Conservation (phyloP, 2,888 invertebrate genomes). For the Dioctria rufipes region DNA sequence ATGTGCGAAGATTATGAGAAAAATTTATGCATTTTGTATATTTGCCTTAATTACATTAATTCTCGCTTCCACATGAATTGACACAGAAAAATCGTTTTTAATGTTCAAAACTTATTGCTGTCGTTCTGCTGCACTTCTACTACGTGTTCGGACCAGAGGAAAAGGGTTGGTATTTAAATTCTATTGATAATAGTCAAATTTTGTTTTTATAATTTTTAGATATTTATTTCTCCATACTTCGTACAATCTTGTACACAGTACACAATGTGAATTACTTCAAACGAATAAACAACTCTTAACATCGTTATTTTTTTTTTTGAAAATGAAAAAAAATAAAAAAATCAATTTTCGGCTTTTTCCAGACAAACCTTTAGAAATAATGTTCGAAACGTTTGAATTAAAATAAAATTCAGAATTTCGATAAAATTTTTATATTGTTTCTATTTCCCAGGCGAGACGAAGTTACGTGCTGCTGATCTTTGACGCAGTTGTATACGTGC, state of each 20-base stretch:
- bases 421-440: not conserved
- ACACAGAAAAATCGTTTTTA: too few relatives aligned
- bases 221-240: constrained; percentile 53
- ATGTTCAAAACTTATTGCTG: too few relatives aligned
- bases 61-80: too few relatives aligned
- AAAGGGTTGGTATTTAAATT: too few relatives aligned
- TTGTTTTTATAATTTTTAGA: constrained; percentile 45
- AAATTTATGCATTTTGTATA: too few relatives aligned
- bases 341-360: constrained; percentile 44
- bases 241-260: constrained; percentile 53
- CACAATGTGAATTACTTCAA: constrained; percentile 37
- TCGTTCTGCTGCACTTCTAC: too few relatives aligned
- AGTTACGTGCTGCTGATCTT: too few relatives aligned
- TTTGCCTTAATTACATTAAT: too few relatives aligned
- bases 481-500: too few relatives aligned
- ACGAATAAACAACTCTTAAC: constrained; percentile 36
- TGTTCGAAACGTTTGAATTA: not conserved
- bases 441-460: constrained; percentile 25
- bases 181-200: not conserved
- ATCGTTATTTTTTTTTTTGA: constrained; percentile 17
- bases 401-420: not conserved
- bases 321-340: constrained; percentile 9
- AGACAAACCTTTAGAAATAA: constrained; percentile 21
- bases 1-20: too few relatives aligned
- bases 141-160: too few relatives aligned